Percentiles rank a stretch among this genome's conserved stretches.
These are phyloP conservation scores for Aleadryas rufinucha DNA, from an alignment of 2,113 vertebrate species.

Conservation along the genomic window DNA sequence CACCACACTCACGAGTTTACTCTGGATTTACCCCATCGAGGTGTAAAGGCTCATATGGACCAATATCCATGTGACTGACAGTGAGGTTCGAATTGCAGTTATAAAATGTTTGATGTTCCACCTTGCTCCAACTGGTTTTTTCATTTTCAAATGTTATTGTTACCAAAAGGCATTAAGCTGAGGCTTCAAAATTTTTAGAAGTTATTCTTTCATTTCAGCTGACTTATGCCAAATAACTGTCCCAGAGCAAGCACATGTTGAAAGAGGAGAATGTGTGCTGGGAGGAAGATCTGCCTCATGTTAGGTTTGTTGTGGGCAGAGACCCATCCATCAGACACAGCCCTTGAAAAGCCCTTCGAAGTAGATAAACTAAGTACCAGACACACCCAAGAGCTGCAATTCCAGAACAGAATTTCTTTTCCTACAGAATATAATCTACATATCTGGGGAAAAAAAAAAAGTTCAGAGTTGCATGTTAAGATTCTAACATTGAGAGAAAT, in stretches of 20 bases:
- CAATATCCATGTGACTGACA: neutral
- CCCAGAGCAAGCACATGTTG: conserved; percentile 5
- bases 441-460: neutral
- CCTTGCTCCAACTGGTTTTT: neutral
- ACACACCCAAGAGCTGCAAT: conserved; percentile 20
- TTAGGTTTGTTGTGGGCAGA: neutral
- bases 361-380: neutral
- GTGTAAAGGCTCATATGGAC: neutral
- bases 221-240: conserved; percentile 32
- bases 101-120: neutral
- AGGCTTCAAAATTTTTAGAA: conserved; percentile 2
- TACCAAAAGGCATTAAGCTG: neutral
- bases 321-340: conserved; percentile 18
- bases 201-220: conserved; percentile 1
- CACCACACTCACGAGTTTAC: neutral
- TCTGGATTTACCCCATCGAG: neutral
- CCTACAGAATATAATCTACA: neutral
- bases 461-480: neutral
- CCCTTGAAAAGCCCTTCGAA: neutral
- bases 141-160: neutral
- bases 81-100: neutral
- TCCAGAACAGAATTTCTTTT: conserved; percentile 14
- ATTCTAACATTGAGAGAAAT: neutral
- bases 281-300: neutral
- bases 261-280: conserved; percentile 38